These are phyloP conservation scores for Seira ritae DNA, from an alignment of 2,888 invertebrate genomes.

Conservation along the genomic window DNA sequence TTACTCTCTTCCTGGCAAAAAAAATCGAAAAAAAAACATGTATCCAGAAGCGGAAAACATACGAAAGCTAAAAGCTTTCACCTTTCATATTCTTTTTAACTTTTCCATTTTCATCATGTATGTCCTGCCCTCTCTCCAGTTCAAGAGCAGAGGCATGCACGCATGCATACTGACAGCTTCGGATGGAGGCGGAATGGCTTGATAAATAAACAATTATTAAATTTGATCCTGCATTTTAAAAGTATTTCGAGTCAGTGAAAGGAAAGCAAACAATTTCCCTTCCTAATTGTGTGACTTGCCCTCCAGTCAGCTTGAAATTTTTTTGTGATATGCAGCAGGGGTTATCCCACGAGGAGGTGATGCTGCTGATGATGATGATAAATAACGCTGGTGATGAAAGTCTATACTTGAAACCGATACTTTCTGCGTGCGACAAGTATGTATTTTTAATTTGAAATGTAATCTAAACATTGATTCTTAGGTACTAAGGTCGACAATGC, in stretches of 20 bases:
- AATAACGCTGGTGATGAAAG: neutral
- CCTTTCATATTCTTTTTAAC: neutral
- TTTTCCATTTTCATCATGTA: neutral
- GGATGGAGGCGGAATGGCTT: neutral
- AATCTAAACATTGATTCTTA: neutral
- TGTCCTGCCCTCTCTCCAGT: neutral
- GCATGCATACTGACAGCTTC: neutral
- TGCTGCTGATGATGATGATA: neutral
- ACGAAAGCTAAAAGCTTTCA: neutral
- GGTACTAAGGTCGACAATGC: too few relatives aligned
- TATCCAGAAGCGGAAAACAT: neutral
- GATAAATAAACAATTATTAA: constrained; percentile 7
- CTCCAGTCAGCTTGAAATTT: constrained; percentile 2
- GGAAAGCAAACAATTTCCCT: neutral
- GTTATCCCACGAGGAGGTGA: neutral
- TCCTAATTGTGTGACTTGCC: constrained; percentile 3
- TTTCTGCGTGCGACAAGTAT: neutral
- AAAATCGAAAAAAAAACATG: neutral
- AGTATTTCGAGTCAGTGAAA: neutral
- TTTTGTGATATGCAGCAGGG: neutral
- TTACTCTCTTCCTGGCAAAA: neutral
- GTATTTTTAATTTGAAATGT: constrained; percentile 5
- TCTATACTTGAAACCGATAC: neutral
- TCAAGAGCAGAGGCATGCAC: neutral
- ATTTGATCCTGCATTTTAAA: neutral